Evolutionary conservation across 2,888 invertebrate genomes (phyloP), one percentile per base, ranked within the genome.

Genomic region (Nezara viridula): DNA sequence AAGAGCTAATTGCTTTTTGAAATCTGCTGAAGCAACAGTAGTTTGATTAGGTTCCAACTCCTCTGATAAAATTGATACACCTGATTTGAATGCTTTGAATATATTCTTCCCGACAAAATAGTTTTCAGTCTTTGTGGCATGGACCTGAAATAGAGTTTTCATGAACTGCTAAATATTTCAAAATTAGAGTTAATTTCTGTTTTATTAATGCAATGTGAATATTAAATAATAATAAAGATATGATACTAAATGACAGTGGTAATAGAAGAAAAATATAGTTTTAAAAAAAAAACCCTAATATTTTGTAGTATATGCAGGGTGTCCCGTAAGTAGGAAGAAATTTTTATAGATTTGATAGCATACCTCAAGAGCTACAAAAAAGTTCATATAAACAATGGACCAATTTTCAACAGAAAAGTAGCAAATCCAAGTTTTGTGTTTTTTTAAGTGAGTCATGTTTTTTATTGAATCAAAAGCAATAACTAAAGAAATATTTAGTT

Each of bases 1-100:
- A 89, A 96, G 93, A 0, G 97, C 96, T 19, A 98, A 93, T n/a
- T 94, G 93, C 91, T 95, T 95, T 47, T 97, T 94, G 91, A 96
- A 97, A 60, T 93, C 93, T 0, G 96, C 95, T 37, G 89, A 89
- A 0, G 96, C 95, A 91, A 96, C 96, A 0, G 96, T 95, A 0
- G 94, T 92, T 24, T 94, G 93, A 89, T 95, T 95, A 0, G 97
- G 96, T 1, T 93, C 92, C 0, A 98, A 90, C 92, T 97, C 96
- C 0, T 93, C 90, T 91, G 93, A 86, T 93, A 96, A 91, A 91
- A 92, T 87, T 93, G 92, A 92, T 49, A 96, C 91, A 0, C 95
- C 95, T 89, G 92, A 92, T 90, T 93, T 92, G 1, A 95, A 90
- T 1, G 93, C 93, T 0, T 92, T 92, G 32, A 94, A 93, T 0